A percentile compares a stretch with the other conserved stretches of the same genome.
Conservation (phyloP, 2,888 invertebrate species). For the Panzeria rudis region DNA sequence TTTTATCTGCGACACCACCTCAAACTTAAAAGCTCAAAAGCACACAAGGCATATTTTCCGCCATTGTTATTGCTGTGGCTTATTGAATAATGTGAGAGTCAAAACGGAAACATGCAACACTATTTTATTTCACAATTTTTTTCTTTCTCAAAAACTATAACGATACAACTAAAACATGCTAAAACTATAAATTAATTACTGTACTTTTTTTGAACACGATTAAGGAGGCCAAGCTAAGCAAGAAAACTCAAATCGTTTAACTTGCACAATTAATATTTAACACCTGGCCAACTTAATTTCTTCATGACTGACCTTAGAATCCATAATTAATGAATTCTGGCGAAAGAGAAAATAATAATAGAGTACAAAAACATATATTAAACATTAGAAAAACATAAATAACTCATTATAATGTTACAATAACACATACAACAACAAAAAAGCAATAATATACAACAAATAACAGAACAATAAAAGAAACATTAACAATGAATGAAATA, state of each 20-base stretch:
- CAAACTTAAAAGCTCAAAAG: neutral
- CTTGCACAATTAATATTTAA: neutral
- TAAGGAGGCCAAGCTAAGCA: neutral
- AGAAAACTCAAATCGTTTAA: neutral
- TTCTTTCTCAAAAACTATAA: neutral
- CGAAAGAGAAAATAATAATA: slow-evolving; percentile 20
- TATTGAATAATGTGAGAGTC: neutral
- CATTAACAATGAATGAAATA: slow-evolving; percentile 5
- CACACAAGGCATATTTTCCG: neutral
- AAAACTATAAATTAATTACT: slow-evolving; percentile 39
- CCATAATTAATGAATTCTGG: slow-evolving; percentile 59
- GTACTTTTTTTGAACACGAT: neutral
- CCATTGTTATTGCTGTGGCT: neutral
- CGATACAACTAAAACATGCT: neutral
- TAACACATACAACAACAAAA: slow-evolving; percentile 29
- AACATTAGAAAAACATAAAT: slow-evolving; percentile 52
- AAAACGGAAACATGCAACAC: slow-evolving; percentile 60
- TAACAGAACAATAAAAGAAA: slow-evolving; percentile 35
- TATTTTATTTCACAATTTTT: neutral
- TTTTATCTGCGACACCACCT: neutral
- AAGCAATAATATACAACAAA: slow-evolving; percentile 19
- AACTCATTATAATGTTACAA: slow-evolving; percentile 61
- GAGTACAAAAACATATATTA: slow-evolving; percentile 23
- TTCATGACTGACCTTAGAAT: slow-evolving; percentile 12
- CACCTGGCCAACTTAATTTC: neutral